phyloP scores from a whole-genome alignment of 2,113 vertebrate species.

The Opisthocomus hoazin region DNA sequence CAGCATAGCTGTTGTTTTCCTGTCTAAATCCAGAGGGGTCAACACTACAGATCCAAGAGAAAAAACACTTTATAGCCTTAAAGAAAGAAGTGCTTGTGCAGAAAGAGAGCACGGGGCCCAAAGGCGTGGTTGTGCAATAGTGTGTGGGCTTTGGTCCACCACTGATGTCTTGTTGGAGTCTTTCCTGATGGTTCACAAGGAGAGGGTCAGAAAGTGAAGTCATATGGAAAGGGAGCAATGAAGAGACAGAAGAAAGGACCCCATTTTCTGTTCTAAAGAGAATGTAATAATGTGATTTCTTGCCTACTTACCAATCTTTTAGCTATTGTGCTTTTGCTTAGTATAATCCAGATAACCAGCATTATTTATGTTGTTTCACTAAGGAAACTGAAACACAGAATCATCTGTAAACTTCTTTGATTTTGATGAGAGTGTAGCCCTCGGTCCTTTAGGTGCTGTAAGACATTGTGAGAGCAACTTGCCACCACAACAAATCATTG shows the following conservation, averaged over 20 bases:
- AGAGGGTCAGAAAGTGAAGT: not conserved
- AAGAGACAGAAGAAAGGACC: not conserved
- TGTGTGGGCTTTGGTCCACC: not conserved
- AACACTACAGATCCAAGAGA: not conserved
- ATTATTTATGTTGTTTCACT: not conserved
- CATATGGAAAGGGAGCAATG: not conserved
- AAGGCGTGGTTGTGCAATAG: not conserved
- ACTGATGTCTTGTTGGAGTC: not conserved
- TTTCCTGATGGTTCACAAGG: not conserved
- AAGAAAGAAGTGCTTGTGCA: not conserved
- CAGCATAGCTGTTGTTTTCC: not conserved
- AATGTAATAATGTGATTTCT: not conserved
- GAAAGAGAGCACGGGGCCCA: not conserved
- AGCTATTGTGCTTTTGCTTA: not conserved
- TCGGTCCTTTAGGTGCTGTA: not conserved
- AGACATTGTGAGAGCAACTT: not conserved
- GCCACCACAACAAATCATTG: not conserved
- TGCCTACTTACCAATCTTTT: not conserved
- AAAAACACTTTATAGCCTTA: not conserved
- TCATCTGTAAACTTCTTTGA: not conserved
- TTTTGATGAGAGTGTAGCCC: not conserved
- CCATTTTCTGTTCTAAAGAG: not conserved
- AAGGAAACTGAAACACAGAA: not conserved
- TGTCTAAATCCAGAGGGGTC: slow-evolving; percentile 15
- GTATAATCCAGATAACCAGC: not conserved